phyloP scores from a whole-genome alignment of 2,797 vertebrate species.

The Leontocebus nigricollis region DNA sequence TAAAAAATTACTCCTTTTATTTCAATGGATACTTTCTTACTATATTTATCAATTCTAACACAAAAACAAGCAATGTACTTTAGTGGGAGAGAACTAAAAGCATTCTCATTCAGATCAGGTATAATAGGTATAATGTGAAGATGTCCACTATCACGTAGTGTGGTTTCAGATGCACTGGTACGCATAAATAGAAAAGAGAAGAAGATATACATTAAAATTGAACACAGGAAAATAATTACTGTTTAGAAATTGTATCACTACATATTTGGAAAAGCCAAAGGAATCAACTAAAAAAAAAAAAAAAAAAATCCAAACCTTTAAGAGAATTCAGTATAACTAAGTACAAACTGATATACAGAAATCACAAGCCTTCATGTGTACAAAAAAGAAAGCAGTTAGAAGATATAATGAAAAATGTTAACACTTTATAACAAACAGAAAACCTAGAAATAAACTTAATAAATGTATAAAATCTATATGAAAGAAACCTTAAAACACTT shows the following conservation, averaged over 20 bases:
- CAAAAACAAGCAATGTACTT: not conserved
- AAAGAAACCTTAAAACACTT: not conserved
- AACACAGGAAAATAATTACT: not conserved
- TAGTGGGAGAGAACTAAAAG: not conserved
- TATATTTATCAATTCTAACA: not conserved
- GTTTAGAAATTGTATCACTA: not conserved
- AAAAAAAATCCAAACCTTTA: not conserved
- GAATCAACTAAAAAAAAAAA: not conserved
- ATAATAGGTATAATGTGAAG: not conserved
- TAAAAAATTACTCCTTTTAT: not conserved
- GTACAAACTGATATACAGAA: not conserved
- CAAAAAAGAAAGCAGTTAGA: not conserved
- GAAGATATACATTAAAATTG: not conserved
- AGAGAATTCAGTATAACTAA: not conserved
- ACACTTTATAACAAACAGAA: not conserved
- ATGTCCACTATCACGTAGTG: not conserved
- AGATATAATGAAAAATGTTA: not conserved
- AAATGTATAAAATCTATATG: not conserved
- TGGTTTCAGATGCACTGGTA: not conserved
- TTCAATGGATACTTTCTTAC: not conserved
- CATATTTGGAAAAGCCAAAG: not conserved
- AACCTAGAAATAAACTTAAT: not conserved
- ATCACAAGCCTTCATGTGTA: not conserved
- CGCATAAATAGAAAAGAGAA: not conserved
- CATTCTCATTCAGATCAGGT: not conserved